phyloP scores from a whole-genome alignment of 1,140 invertebrate genomes.

The Littorina saxatilis region DNA sequence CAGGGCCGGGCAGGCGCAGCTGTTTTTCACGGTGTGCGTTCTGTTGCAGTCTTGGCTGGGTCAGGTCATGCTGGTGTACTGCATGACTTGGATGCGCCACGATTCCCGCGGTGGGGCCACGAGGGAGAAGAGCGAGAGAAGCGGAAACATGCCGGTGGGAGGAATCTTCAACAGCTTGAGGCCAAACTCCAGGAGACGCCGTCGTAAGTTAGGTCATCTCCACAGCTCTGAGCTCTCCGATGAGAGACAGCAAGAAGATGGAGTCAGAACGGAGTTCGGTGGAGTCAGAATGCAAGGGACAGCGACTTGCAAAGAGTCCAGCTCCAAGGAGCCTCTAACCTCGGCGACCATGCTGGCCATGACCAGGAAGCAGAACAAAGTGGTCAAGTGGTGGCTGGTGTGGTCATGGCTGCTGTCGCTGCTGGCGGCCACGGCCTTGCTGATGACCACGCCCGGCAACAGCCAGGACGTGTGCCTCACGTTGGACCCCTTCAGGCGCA shows the following conservation, averaged over 20 bases:
- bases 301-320: too few species aligned
- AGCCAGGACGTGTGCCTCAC: neutral
- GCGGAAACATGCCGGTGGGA: too few species aligned
- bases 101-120: neutral
- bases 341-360: neutral
- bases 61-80: constrained; percentile 9
- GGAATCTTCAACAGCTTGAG: too few species aligned
- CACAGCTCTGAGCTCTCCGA: neutral
- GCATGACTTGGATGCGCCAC: neutral
- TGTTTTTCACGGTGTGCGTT: neutral
- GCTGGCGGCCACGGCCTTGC: neutral
- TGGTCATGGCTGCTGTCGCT: constrained; percentile 27
- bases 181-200: neutral
- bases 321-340: neutral
- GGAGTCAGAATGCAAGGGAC: too few species aligned
- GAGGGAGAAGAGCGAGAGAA: neutral
- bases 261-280: neutral
- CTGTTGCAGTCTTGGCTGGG: constrained; percentile 32
- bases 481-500: neutral
- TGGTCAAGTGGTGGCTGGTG: constrained; percentile 26
- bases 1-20: constrained; percentile 10
- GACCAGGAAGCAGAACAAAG: neutral
- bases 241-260: neutral
- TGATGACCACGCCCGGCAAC: neutral
- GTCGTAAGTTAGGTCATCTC: neutral